These are phyloP conservation scores for Pipistrellus kuhlii DNA, from an alignment of 2,797 vertebrate genomes.

Conservation along the genomic window DNA sequence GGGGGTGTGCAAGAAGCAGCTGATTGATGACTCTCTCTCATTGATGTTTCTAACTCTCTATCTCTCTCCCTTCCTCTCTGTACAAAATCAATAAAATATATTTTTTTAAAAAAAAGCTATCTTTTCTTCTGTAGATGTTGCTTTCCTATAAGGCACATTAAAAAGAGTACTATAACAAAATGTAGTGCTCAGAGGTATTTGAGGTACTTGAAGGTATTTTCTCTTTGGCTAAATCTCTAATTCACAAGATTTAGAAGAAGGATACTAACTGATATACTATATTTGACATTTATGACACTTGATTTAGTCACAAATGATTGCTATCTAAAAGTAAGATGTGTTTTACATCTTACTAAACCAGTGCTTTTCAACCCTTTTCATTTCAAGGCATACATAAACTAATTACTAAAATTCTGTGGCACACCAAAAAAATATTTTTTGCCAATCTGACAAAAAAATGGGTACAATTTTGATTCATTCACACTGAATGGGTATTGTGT, in stretches of 20 bases:
- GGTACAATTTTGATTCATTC: not conserved
- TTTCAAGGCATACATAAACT: not conserved
- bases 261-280: not conserved
- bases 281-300: not conserved
- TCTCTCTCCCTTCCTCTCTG: no score
- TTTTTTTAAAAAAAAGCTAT: not conserved
- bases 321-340: not conserved
- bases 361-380: not conserved
- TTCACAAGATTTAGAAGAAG: not conserved
- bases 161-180: slow-evolving; percentile 28
- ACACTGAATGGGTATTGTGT: not conserved
- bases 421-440: not conserved
- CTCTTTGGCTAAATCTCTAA: not conserved
- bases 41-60: no score
- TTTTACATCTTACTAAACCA: not conserved
- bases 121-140: not conserved
- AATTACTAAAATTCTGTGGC: not conserved
- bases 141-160: not conserved
- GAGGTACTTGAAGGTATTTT: not conserved
- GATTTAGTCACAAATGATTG: not conserved
- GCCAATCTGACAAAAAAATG: not conserved
- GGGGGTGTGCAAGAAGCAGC: no score
- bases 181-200: not conserved
- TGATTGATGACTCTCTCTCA: no score
- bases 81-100: no score